Conservation (phyloP, 2,888 invertebrate genomes). For the Caenorhabditis uteleia region DNA sequence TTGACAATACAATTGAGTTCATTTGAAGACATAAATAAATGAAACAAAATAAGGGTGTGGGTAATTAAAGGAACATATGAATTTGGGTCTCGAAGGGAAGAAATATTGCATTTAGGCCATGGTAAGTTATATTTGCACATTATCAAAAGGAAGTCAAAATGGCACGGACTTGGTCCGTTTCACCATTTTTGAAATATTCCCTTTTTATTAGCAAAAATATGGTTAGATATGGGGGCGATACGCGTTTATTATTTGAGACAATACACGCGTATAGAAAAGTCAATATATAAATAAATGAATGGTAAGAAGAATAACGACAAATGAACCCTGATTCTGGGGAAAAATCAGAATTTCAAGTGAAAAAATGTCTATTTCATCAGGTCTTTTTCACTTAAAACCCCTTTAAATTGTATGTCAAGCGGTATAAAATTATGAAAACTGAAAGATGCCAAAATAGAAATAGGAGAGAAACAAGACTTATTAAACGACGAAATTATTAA, state of each 20-base stretch:
- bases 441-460: too few relatives aligned
- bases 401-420: too few relatives aligned
- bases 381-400: too few relatives aligned
- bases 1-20: constrained; percentile 40
- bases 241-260: constrained; percentile 23
- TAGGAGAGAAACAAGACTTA: too few relatives aligned
- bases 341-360: too few relatives aligned
- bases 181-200: constrained; percentile 6
- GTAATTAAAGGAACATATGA: neutral
- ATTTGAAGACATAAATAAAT: constrained; percentile 6
- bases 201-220: neutral
- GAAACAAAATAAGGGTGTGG: neutral
- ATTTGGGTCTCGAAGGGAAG: neutral
- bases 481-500: too few relatives aligned
- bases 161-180: constrained; percentile 26
- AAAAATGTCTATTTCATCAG: too few relatives aligned
- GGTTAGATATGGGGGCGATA: too few relatives aligned
- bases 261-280: constrained; percentile 19
- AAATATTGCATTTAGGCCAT: constrained; percentile 29
- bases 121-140: constrained; percentile 5
- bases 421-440: too few relatives aligned
- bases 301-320: neutral
- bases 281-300: neutral
- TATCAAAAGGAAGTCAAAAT: neutral
- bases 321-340: constrained; percentile 14